Evolutionary conservation across 2,888 invertebrate species (phyloP).

Genomic region (Xanthorhoe designata): DNA sequence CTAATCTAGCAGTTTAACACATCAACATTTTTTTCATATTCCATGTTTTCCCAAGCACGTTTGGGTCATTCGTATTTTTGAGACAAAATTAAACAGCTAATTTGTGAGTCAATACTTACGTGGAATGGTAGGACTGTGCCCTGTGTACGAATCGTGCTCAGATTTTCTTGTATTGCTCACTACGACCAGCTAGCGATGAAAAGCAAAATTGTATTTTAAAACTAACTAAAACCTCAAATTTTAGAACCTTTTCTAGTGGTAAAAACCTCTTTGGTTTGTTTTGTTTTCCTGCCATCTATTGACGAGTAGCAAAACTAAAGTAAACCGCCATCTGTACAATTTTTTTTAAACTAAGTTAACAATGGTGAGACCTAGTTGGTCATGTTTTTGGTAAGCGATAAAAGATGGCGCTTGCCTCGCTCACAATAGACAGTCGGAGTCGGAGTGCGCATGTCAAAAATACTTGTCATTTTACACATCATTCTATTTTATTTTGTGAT

Average conservation of each 20-base stretch:
- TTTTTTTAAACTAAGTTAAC: not conserved
- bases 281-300: conserved; percentile 2
- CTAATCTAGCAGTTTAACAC: too few relatives aligned
- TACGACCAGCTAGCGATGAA: not conserved
- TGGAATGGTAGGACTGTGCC: conserved; percentile 1
- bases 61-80: conserved; percentile 61
- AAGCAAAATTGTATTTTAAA: not conserved
- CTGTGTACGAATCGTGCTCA: not conserved
- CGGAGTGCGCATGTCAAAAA: conserved; percentile 78
- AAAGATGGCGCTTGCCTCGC: conserved; percentile 57
- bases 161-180: not conserved
- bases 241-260: too few relatives aligned
- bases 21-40: conserved; percentile 23
- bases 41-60: conserved; percentile 43
- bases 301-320: conserved; percentile 40
- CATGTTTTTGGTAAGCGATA: not conserved
- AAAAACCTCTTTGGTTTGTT: not conserved
- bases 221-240: not conserved
- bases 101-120: conserved; percentile 15
- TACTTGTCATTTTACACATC: conserved; percentile 74
- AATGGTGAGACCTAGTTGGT: not conserved
- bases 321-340: conserved; percentile 20
- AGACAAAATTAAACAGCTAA: conserved; percentile 45
- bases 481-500: conserved; percentile 81
- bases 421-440: conserved; percentile 55